A percentile compares a stretch with the other conserved stretches of the same genome.
Conservation (phyloP, 2,888 invertebrate genomes). For the Apotomis betuletana region DNA sequence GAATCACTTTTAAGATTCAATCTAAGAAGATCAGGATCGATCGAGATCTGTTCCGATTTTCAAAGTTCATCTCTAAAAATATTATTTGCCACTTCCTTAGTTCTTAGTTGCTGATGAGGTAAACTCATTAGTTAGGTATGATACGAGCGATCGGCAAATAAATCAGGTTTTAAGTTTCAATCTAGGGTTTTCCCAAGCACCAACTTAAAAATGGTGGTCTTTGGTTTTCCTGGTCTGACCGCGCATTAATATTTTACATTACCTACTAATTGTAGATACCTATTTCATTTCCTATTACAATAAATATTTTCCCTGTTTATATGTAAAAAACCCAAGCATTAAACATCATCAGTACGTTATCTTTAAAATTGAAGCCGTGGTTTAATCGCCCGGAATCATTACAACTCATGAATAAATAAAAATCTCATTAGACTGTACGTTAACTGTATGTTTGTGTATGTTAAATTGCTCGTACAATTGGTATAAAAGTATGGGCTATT, state of each 20-base stretch:
- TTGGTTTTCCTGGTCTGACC: not conserved
- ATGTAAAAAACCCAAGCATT: conserved; percentile 13
- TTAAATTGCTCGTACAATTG: conserved; percentile 53
- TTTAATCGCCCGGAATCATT: conserved; percentile 58
- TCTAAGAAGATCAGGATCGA: too few relatives aligned
- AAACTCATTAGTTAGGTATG: not conserved
- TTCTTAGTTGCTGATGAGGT: too few relatives aligned
- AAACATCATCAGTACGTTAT: conserved; percentile 49
- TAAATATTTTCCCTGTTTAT: conserved; percentile 18
- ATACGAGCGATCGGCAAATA: not conserved
- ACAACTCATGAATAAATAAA: conserved; percentile 72
- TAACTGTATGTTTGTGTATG: conserved; percentile 48
- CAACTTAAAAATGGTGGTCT: not conserved
- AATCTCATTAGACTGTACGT: conserved; percentile 62
- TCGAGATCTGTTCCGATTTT: too few relatives aligned
- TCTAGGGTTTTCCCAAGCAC: not conserved
- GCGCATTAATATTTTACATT: not conserved
- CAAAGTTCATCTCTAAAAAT: too few relatives aligned
- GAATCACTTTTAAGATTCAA: too few relatives aligned
- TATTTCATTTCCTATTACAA: conserved; percentile 3
- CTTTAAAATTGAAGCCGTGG: conserved; percentile 76
- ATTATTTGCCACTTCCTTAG: too few relatives aligned
- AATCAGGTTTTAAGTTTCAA: not conserved
- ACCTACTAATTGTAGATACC: not conserved
- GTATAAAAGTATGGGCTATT: conserved; percentile 50